phyloP scores from a whole-genome alignment of 1,140 invertebrate species.

The Harpegnathos saltator region DNA sequence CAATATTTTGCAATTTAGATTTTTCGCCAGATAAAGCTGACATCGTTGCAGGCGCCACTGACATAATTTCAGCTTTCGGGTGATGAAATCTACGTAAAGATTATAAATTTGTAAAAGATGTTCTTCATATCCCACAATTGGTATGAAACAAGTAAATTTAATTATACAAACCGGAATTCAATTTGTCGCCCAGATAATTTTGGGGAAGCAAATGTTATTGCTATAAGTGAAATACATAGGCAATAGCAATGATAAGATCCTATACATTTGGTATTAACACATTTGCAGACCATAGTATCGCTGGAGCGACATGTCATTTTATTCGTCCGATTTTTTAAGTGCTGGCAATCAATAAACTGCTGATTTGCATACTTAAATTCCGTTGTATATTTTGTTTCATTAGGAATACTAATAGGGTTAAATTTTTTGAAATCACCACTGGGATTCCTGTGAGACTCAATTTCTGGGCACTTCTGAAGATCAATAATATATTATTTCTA shows the following conservation, averaged over 20 bases:
- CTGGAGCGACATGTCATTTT: conserved; percentile 37
- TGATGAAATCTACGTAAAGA: conserved; percentile 82
- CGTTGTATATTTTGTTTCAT: conserved; percentile 27
- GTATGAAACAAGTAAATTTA: conserved; percentile 24
- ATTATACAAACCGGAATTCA: conserved; percentile 78
- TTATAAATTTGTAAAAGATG: conserved; percentile 26
- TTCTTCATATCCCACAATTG: conserved; percentile 1
- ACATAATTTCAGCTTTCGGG: conserved; percentile 82
- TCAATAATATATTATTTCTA: conserved; percentile 3
- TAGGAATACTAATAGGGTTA: background rate
- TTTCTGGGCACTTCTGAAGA: conserved; percentile 67
- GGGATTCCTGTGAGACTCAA: conserved; percentile 76
- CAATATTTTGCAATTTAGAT: conserved; percentile 80
- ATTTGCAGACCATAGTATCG: conserved; percentile 46
- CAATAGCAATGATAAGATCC: conserved; percentile 80
- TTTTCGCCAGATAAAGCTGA: conserved; percentile 74
- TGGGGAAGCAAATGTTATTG: conserved; percentile 73
- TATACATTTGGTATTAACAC: conserved; percentile 65
- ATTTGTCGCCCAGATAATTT: conserved; percentile 73
- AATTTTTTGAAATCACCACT: conserved; percentile 75
- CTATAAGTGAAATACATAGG: conserved; percentile 74
- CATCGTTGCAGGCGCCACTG: conserved; percentile 72
- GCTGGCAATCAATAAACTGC: conserved; percentile 43
- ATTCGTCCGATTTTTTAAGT: conserved; percentile 41
- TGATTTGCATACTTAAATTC: conserved; percentile 59